These are phyloP conservation scores for Brachionus rubens DNA, from an alignment of 1,140 invertebrate genomes.

Conservation along the genomic window DNA sequence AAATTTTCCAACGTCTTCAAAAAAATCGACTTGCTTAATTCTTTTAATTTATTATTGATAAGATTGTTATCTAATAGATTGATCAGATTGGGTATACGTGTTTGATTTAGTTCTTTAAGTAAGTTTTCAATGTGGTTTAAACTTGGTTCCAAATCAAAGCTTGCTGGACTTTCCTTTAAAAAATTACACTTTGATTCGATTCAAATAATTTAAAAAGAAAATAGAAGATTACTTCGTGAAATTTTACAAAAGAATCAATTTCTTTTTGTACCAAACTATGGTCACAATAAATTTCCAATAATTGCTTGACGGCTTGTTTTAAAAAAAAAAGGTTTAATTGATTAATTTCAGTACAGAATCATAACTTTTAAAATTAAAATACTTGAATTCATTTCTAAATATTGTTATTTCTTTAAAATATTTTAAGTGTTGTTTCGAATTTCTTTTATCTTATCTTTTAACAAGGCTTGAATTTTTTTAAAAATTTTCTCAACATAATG, in stretches of 20 bases:
- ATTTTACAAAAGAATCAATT: conserved; percentile 14
- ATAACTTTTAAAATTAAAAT: too few relatives aligned
- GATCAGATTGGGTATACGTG: background rate
- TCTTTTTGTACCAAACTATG: conserved; percentile 9
- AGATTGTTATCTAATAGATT: background rate
- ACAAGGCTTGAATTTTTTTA: too few relatives aligned
- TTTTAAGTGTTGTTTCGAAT: too few relatives aligned
- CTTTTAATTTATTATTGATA: background rate
- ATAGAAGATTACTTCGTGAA: background rate
- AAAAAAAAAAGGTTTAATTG: background rate
- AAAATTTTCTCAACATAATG: too few relatives aligned
- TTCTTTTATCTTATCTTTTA: too few relatives aligned
- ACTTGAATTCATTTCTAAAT: conserved; percentile 8
- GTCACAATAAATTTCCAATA: conserved; percentile 38
- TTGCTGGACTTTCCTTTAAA: conserved; percentile 20
- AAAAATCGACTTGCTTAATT: background rate
- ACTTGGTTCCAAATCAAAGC: conserved; percentile 42
- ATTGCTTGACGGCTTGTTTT: background rate
- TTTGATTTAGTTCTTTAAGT: conserved; percentile 16
- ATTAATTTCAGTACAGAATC: too few relatives aligned
- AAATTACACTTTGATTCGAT: background rate
- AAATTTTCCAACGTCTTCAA: too few relatives aligned
- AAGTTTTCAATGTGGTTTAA: conserved; percentile 17
- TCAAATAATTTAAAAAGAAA: background rate
- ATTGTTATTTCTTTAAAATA: too few relatives aligned